Conservation (phyloP, 1,140 invertebrate species). For the Theocolax elegans region DNA sequence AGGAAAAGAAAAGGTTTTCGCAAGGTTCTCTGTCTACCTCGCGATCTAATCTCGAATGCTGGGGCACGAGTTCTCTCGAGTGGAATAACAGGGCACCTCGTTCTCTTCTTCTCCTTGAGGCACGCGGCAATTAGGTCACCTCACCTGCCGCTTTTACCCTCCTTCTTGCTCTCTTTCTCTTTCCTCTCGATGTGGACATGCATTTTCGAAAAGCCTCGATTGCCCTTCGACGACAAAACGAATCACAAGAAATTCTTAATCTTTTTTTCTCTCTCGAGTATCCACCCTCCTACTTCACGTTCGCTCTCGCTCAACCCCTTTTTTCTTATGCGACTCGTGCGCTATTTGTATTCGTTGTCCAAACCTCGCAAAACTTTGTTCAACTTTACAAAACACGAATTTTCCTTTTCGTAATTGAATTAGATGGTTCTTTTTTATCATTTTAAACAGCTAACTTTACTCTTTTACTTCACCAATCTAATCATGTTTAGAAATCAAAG, state of each 20-base stretch:
- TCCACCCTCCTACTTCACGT: background rate
- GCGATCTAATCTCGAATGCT: constrained; percentile 53
- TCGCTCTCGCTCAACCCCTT: background rate
- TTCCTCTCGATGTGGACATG: constrained; percentile 42
- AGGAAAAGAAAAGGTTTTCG: constrained; percentile 38
- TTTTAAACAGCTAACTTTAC: too few species aligned
- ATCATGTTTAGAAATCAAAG: too few species aligned
- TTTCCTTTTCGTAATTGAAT: too few species aligned
- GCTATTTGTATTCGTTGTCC: too few species aligned
- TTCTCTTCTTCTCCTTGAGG: constrained; percentile 41
- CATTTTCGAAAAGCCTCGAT: constrained; percentile 50
- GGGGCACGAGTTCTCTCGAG: constrained; percentile 49
- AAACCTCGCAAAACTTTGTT: too few species aligned
- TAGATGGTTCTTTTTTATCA: too few species aligned
- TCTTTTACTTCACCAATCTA: too few species aligned
- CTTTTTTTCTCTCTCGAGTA: constrained; percentile 12
- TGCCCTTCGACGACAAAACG: constrained; percentile 8
- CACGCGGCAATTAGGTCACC: constrained; percentile 55
- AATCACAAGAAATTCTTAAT: constrained; percentile 32
- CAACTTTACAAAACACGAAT: too few species aligned
- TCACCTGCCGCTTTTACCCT: constrained; percentile 1
- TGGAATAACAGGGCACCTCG: constrained; percentile 37
- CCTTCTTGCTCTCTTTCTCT: background rate
- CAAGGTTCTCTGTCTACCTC: constrained; percentile 43
- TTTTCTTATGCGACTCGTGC: background rate